A percentile compares a stretch with the other conserved stretches of the same genome.
Evolutionary conservation across 2,888 invertebrate genomes (phyloP).

Genomic region (Hypsopygia costalis): DNA sequence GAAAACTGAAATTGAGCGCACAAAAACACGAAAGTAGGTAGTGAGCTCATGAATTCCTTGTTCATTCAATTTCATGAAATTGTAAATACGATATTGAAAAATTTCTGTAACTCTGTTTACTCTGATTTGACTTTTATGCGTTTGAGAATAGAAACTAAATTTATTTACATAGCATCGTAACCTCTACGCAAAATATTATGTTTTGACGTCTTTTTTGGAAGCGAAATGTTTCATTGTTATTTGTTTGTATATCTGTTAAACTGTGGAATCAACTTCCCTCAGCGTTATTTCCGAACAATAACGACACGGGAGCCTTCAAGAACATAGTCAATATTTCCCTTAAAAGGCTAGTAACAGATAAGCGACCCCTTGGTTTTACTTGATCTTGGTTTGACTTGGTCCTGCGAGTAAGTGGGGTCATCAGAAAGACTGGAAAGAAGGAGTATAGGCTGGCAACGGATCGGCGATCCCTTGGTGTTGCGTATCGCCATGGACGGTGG

Average conservation of each 20-base stretch:
- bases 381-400: no score
- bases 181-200: not conserved
- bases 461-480: no score
- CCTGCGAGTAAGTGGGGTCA: no score
- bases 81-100: constrained; percentile 12
- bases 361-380: no score
- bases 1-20: not conserved
- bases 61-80: constrained; percentile 15
- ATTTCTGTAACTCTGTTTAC: constrained; percentile 1
- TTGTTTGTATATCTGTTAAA: constrained; percentile 2
- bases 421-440: no score
- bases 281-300: no score
- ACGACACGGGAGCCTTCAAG: no score
- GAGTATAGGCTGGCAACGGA: no score
- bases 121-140: not conserved
- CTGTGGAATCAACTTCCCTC: no score
- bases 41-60: constrained; percentile 6
- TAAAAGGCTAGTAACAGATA: no score
- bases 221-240: not conserved
- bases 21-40: not conserved
- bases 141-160: not conserved
- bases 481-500: no score
- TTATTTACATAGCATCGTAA: not conserved
- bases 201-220: not conserved
- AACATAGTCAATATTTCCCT: no score